phyloP scores from a whole-genome alignment of 2,113 vertebrate genomes.

The Corythaeola cristata region DNA sequence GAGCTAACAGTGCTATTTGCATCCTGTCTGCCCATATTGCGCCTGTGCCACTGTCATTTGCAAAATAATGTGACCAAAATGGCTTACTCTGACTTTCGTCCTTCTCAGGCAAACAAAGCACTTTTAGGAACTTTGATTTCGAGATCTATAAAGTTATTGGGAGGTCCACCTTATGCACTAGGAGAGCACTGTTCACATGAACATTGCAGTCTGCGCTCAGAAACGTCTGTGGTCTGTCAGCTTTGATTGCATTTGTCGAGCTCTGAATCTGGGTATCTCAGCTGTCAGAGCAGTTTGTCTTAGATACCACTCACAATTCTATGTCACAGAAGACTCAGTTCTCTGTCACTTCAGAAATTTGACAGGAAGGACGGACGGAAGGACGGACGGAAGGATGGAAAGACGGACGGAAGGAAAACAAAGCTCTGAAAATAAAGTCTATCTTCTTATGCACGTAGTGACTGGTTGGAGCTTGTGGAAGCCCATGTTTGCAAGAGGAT shows the following conservation, averaged over 20 bases:
- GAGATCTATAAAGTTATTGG: neutral
- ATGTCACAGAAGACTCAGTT: neutral
- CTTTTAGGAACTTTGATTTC: neutral
- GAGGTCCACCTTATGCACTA: neutral
- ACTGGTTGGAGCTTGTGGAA: neutral
- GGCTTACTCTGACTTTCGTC: neutral
- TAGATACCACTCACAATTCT: neutral
- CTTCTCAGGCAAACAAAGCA: neutral
- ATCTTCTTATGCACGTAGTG: neutral
- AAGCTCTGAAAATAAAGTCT: neutral
- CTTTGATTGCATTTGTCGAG: neutral
- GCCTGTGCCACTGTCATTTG: neutral
- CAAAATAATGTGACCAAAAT: neutral
- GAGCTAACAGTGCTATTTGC: neutral
- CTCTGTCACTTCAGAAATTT: neutral
- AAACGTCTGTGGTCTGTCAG: neutral
- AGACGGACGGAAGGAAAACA: neutral
- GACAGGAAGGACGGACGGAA: no score
- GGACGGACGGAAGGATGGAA: no score
- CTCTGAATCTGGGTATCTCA: neutral
- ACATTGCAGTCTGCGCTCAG: neutral
- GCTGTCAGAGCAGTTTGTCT: neutral
- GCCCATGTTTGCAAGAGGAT: neutral
- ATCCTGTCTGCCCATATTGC: neutral
- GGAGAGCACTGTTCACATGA: neutral